phyloP scores from a whole-genome alignment of 1,140 invertebrate species.

The Archegozetes longisetosus region DNA sequence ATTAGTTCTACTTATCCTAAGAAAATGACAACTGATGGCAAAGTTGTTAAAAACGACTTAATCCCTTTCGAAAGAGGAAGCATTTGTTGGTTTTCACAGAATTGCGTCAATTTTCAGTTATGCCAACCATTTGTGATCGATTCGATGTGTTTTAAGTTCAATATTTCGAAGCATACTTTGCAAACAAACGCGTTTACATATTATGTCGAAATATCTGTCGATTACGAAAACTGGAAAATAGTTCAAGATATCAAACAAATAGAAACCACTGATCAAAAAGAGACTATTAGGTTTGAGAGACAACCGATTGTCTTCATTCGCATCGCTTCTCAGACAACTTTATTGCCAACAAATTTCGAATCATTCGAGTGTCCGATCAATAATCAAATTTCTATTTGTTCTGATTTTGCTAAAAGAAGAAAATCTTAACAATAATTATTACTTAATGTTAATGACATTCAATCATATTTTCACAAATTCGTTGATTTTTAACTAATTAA shows the following conservation, averaged over 20 bases:
- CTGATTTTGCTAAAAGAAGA: too few species aligned
- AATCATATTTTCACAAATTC: too few species aligned
- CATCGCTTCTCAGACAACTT: too few species aligned
- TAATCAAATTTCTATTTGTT: too few species aligned
- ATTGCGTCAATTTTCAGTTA: neutral
- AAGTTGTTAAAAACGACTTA: neutral
- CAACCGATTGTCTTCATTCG: too few species aligned
- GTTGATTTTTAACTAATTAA: too few species aligned
- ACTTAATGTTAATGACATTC: too few species aligned
- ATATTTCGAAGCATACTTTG: neutral
- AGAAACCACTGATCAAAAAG: neutral
- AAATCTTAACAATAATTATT: too few species aligned
- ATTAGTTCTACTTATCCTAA: neutral
- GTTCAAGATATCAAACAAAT: neutral
- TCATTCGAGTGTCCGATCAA: too few species aligned
- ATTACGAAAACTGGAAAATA: neutral
- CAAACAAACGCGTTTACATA: neutral
- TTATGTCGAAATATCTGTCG: neutral
- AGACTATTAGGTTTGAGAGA: too few species aligned
- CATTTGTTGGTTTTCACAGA: neutral
- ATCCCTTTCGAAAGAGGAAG: neutral
- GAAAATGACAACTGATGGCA: neutral
- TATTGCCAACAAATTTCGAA: too few species aligned
- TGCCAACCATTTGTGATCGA: neutral
- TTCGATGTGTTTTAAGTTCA: neutral